These are phyloP conservation scores for Spialia ferax DNA, from an alignment of 2,888 invertebrate genomes.

Conservation along the genomic window DNA sequence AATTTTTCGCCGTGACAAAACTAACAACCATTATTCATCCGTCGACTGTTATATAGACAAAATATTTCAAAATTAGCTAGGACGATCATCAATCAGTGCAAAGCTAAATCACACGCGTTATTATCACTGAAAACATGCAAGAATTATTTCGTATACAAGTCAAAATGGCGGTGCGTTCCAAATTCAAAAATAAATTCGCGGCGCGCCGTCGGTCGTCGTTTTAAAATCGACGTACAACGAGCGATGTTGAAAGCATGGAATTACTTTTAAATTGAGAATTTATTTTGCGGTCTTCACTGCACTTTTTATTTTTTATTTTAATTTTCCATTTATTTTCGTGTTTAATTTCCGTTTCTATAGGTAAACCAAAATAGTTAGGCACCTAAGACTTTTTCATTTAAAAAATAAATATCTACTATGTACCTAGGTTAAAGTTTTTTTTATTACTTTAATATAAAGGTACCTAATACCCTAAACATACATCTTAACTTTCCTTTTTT, in stretches of 20 bases:
- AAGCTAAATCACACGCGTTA: constrained; percentile 49
- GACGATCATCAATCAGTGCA: constrained; percentile 39
- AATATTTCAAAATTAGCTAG: constrained; percentile 38
- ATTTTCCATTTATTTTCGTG: neutral
- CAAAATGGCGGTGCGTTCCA: constrained; percentile 84
- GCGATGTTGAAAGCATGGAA: constrained; percentile 37
- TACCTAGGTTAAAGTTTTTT: no score
- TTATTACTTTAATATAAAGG: no score
- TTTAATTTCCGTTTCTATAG: no score
- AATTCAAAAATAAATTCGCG: constrained; percentile 86
- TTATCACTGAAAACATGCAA: constrained; percentile 67
- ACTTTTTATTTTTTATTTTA: neutral
- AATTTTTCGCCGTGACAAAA: constrained; percentile 23
- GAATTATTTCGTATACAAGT: constrained; percentile 72
- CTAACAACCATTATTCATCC: constrained; percentile 20
- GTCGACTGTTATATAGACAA: constrained; percentile 22
- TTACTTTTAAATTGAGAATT: constrained; percentile 38
- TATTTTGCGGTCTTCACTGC: constrained; percentile 8
- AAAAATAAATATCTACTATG: no score
- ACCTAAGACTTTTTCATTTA: no score
- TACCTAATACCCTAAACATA: no score
- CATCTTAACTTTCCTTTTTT: no score
- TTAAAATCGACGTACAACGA: constrained; percentile 78
- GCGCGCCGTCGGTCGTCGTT: constrained; percentile 72
- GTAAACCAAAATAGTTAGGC: neutral